Base-by-base conservation (phyloP, 1,140 invertebrate genomes). In the Solenopsis fugax region DNA sequence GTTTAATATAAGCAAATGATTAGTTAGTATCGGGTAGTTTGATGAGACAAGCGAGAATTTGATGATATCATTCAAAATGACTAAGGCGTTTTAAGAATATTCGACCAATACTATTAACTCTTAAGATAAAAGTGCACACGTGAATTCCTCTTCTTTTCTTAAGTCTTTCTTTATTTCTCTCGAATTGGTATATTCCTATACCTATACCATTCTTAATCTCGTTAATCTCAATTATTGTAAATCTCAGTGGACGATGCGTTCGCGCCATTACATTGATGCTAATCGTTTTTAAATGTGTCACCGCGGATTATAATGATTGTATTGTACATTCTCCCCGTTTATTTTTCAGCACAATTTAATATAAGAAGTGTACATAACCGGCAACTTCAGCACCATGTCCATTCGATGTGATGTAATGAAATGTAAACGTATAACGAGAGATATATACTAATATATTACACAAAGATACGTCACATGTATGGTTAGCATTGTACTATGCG, bases 341-440 rank as follows among this genome's bases (percentile, higher is more conserved):
- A 92, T 89, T 93, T 91, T 77, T 37, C 87, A 67, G 89, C 92
- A 92, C 91, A 92, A 92, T 90, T 92, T 76, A 81, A 82, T 87
- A 78, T 71, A 72, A 78, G 45, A 65, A 76, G 85, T 93, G 91
- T 93, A 93, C 86, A 93, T 93, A 93, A 91, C 88, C 71, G 71
- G 41, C 75, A 84, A 90, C 56, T 87, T 85, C 80, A 92, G 91
- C 92, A 93, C 91, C 82, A 87, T 93, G 89, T 92, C 89, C 89
- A 71, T 91, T 92, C 84, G 85, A 92, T 92, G 92, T 93, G 91
- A 89, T 92, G 87, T 91, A 92, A 91, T 92, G 90, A 91, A 92
- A 85, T 72, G 77, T 77, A 75, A 71, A 87, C 67, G 56, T 87
- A 18, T 80, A 82, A 88, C 54, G 73, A 89, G 56, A 89, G 72